Conservation (phyloP, 2,113 vertebrate species). For the Hassar affinis region DNA sequence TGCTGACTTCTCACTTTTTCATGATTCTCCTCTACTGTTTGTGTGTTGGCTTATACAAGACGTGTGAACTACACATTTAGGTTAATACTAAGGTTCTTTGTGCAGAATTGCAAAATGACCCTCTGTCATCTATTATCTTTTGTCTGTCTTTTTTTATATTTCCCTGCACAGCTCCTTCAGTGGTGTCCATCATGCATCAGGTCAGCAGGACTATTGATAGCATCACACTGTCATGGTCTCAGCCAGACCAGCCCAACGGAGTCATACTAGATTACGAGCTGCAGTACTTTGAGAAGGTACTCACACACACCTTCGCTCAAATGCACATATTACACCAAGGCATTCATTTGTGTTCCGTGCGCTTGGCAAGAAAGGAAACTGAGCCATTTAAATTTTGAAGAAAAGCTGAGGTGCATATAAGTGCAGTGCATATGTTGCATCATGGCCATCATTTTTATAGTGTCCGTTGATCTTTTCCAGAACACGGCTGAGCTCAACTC, state of each 20-base stretch:
- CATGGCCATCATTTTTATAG: conserved; percentile 9
- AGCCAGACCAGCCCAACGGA: conserved; percentile 93
- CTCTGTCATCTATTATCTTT: neutral
- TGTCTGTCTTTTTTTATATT: conserved; percentile 13
- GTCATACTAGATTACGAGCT: conserved; percentile 95
- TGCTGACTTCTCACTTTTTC: neutral
- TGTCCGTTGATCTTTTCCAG: conserved; percentile 65
- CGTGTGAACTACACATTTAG: neutral
- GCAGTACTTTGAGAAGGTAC: conserved; percentile 93
- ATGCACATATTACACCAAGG: neutral
- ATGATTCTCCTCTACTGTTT: neutral
- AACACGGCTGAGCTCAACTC: conserved; percentile 86
- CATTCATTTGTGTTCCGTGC: neutral
- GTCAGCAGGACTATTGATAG: conserved; percentile 85
- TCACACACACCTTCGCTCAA: neutral
- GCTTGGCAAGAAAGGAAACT: neutral
- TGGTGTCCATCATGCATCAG: conserved; percentile 95
- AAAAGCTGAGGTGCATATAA: neutral
- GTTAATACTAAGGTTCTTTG: neutral
- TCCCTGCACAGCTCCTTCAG: conserved; percentile 79
- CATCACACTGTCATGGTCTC: conserved; percentile 95
- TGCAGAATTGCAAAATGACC: neutral
- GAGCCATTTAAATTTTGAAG: neutral
- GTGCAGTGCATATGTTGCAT: neutral
- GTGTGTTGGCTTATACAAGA: neutral